Evolutionary conservation across 1,140 invertebrate genomes (phyloP).

Genomic region (Euura lappo): DNA sequence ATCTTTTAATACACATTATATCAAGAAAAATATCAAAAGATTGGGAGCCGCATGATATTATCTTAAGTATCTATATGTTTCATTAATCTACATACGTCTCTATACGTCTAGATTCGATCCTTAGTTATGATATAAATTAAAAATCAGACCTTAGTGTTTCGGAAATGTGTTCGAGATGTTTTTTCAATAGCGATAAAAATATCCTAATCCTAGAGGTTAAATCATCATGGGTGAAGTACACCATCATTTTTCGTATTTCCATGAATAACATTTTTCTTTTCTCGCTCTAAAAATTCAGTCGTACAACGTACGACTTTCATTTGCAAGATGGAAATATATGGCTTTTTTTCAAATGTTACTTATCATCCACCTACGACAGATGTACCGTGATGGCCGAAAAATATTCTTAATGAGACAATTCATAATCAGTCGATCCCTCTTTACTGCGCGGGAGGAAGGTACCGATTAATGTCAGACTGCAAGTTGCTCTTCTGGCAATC

Average conservation of each 20-base stretch:
- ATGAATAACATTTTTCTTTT: constrained; percentile 5
- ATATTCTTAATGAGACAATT: constrained; percentile 10
- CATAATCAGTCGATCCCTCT: constrained; percentile 34
- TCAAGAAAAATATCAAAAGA: constrained; percentile 5
- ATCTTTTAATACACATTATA: constrained; percentile 6
- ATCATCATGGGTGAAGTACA: background rate
- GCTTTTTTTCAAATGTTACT: constrained; percentile 15
- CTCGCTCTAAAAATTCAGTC: background rate
- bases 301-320: background rate
- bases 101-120: background rate
- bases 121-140: constrained; percentile 15
- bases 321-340: constrained; percentile 15
- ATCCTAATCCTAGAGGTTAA: too few relatives aligned
- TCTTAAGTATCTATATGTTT: background rate
- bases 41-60: constrained; percentile 1
- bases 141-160: constrained; percentile 13
- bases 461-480: constrained; percentile 44
- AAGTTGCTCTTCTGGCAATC: constrained; percentile 49
- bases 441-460: constrained; percentile 50
- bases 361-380: background rate
- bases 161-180: constrained; percentile 6
- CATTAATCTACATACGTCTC: background rate
- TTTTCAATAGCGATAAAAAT: background rate
- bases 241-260: background rate
- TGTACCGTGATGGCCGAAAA: background rate